Evolutionary conservation across 1,140 invertebrate species (phyloP).

Genomic region (Psilanteris sp.): DNA sequence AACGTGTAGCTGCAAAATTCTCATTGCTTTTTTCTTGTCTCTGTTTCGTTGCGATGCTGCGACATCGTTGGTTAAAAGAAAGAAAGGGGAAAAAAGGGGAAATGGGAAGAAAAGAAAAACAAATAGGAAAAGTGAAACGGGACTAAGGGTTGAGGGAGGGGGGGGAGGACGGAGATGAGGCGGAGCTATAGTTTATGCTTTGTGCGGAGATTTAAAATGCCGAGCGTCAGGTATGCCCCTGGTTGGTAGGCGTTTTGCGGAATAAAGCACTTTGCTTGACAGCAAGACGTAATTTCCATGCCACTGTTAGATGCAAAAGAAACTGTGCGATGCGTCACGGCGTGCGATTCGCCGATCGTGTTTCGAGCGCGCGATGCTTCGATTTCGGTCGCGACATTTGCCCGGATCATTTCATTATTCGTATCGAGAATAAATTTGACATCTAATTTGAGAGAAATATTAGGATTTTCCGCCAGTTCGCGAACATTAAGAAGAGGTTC

Average conservation of each 20-base stretch:
- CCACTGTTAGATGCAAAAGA: constrained; percentile 20
- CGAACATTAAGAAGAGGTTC: too few relatives aligned
- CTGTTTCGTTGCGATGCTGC: constrained; percentile 14
- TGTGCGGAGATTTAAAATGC: constrained; percentile 68
- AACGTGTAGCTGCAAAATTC: constrained; percentile 22
- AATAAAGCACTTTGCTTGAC: constrained; percentile 60
- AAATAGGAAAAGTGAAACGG: constrained; percentile 19
- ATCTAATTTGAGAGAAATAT: too few relatives aligned
- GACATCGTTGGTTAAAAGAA: constrained; percentile 40
- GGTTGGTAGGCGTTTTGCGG: constrained; percentile 64
- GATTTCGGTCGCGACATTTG: too few relatives aligned
- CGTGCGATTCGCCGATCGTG: constrained; percentile 20
- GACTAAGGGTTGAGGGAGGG: neutral
- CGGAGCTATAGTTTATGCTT: constrained; percentile 53
- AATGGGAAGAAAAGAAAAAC: neutral
- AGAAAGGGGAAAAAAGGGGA: constrained; percentile 4
- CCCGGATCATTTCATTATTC: too few relatives aligned
- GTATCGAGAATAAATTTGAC: too few relatives aligned
- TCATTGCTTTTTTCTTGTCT: constrained; percentile 10
- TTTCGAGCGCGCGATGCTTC: too few relatives aligned
- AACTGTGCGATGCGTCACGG: neutral
- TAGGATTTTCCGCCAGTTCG: too few relatives aligned
- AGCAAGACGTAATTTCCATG: constrained; percentile 61
- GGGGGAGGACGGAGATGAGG: constrained; percentile 3
- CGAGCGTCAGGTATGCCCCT: constrained; percentile 61